Evolutionary conservation across 2,113 vertebrate species (phyloP).

Genomic region (Romanogobio albipinnatus): DNA sequence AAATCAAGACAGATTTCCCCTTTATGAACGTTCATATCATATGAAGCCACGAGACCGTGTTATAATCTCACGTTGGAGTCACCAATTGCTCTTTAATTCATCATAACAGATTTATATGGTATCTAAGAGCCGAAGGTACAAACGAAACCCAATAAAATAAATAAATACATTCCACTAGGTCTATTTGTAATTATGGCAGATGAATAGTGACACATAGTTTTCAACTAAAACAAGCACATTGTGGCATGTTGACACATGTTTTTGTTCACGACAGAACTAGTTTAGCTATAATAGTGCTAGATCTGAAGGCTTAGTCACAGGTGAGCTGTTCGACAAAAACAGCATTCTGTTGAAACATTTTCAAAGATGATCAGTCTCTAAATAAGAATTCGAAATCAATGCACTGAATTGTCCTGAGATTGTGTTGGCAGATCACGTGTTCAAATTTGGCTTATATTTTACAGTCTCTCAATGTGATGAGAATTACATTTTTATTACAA

Average conservation of each 20-base stretch:
- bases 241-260: neutral
- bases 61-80: neutral
- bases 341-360: neutral
- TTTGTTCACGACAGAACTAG: neutral
- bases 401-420: neutral
- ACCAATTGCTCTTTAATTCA: neutral
- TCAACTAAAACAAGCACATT: neutral
- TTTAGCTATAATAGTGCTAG: neutral
- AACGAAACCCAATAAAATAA: neutral
- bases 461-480: neutral
- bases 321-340: neutral
- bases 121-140: neutral
- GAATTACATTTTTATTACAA: neutral
- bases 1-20: neutral
- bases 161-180: neutral
- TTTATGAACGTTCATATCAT: neutral
- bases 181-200: neutral
- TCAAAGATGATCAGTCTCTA: neutral
- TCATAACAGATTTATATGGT: neutral
- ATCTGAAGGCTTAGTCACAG: neutral
- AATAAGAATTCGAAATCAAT: neutral
- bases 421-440: neutral
- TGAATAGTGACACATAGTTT: conserved; percentile 12
- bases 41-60: neutral
- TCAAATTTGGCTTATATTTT: neutral